A percentile compares a stretch with the other conserved stretches of the same genome.
Evolutionary conservation across 1,140 invertebrate species (phyloP).

Genomic region (Oryctes rhinoceros): DNA sequence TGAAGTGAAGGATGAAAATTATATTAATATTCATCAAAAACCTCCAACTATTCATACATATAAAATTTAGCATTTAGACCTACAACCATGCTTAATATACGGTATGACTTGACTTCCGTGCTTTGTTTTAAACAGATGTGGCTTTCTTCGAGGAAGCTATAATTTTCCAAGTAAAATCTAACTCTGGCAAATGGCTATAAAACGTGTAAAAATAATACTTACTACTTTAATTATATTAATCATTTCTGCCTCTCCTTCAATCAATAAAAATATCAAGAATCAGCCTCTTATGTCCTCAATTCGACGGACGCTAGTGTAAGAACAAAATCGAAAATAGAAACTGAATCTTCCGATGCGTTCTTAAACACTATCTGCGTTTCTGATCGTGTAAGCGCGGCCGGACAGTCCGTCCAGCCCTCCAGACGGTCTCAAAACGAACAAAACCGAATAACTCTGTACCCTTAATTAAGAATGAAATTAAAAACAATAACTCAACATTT

Average conservation of each 20-base stretch:
- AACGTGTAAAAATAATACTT: no score
- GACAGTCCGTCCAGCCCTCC: conserved; percentile 9
- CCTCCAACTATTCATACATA: no score
- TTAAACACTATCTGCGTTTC: conserved; percentile 3
- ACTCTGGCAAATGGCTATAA: no score
- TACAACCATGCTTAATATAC: no score
- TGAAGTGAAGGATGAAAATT: no score
- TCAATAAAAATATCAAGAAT: not conserved
- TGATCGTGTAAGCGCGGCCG: conserved; percentile 14
- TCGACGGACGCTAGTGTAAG: not conserved
- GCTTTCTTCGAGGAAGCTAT: no score
- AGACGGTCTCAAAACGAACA: conserved; percentile 29
- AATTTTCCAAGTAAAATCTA: no score
- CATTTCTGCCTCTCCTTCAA: not conserved
- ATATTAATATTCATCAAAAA: no score
- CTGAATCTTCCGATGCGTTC: not conserved
- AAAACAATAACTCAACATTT: conserved; percentile 41
- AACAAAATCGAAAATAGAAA: not conserved
- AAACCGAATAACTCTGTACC: conserved; percentile 37
- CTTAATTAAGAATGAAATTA: conserved; percentile 41
- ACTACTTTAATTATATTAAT: no score
- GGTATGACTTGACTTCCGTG: no score
- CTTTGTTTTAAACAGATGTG: no score
- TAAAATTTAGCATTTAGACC: no score
- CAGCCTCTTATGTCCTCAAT: not conserved